Evolutionary conservation across 2,888 invertebrate genomes (phyloP).

Genomic region (Hyalella azteca): DNA sequence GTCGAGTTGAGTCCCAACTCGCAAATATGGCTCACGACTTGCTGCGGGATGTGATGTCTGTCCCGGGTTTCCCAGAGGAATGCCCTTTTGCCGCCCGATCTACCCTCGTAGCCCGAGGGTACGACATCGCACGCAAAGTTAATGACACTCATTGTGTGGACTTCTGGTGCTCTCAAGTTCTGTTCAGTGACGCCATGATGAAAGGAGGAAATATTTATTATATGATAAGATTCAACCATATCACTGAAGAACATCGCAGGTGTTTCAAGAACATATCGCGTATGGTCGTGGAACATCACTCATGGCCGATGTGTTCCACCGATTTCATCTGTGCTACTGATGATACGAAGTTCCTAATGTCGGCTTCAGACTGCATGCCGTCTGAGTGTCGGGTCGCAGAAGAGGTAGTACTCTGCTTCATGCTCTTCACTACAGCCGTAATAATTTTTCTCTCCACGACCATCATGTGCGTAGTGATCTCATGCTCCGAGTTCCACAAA

Average conservation of each 20-base stretch:
- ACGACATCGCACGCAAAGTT: constrained; percentile 31
- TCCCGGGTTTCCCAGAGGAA: neutral
- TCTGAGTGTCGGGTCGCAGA: constrained; percentile 44
- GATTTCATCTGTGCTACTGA: constrained; percentile 51
- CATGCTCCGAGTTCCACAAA: constrained; percentile 47
- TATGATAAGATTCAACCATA: constrained; percentile 39
- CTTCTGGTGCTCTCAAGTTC: constrained; percentile 44
- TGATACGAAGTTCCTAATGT: constrained; percentile 46
- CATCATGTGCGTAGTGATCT: constrained; percentile 45
- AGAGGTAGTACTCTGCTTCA: constrained; percentile 44
- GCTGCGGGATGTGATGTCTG: neutral
- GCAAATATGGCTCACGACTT: neutral
- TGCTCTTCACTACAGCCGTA: constrained; percentile 38
- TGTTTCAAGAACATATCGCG: constrained; percentile 46
- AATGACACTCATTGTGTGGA: constrained; percentile 32
- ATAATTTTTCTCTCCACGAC: constrained; percentile 41
- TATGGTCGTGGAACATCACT: constrained; percentile 48
- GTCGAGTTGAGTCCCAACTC: too few relatives aligned
- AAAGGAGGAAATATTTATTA: constrained; percentile 38
- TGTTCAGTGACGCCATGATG: constrained; percentile 26
- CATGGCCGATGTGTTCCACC: constrained; percentile 51
- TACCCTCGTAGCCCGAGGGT: constrained; percentile 29
- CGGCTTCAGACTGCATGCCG: constrained; percentile 49
- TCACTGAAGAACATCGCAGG: constrained; percentile 42
- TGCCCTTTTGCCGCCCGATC: constrained; percentile 39